Percentiles rank a stretch among this genome's conserved stretches.
These are phyloP conservation scores for Aviceda subcristata DNA, from an alignment of 2,113 vertebrate genomes.

Conservation along the genomic window DNA sequence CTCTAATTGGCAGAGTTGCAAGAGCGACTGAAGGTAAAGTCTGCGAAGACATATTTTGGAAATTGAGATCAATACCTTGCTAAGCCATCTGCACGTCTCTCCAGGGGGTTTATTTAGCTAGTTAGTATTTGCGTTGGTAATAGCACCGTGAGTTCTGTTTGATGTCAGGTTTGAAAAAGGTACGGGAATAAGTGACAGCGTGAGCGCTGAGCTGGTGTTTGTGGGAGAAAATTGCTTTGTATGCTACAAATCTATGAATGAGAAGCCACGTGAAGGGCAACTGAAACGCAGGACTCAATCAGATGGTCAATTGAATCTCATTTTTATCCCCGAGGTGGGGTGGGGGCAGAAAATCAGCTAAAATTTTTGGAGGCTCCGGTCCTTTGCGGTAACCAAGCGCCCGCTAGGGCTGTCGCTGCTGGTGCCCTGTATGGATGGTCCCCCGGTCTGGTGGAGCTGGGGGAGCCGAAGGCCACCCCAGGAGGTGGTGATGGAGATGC, in stretches of 20 bases:
- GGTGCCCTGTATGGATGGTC: not conserved
- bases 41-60: not conserved
- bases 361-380: not conserved
- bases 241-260: not conserved
- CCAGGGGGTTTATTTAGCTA: not conserved
- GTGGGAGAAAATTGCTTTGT: accelerated
- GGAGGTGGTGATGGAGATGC: not conserved
- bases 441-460: not conserved
- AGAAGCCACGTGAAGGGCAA: not conserved
- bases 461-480: not conserved
- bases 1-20: not conserved
- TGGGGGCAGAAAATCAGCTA: no score
- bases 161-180: not conserved
- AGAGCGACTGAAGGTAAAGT: not conserved
- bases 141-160: not conserved
- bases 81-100: not conserved
- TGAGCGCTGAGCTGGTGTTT: not conserved
- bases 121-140: not conserved
- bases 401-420: not conserved
- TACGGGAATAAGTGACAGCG: accelerated
- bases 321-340: not conserved
- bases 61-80: not conserved
- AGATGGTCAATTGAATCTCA: not conserved
- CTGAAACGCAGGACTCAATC: not conserved
- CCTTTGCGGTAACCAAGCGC: no score